phyloP scores from a whole-genome alignment of 1,140 invertebrate species.

The Drosophila kohkoa region DNA sequence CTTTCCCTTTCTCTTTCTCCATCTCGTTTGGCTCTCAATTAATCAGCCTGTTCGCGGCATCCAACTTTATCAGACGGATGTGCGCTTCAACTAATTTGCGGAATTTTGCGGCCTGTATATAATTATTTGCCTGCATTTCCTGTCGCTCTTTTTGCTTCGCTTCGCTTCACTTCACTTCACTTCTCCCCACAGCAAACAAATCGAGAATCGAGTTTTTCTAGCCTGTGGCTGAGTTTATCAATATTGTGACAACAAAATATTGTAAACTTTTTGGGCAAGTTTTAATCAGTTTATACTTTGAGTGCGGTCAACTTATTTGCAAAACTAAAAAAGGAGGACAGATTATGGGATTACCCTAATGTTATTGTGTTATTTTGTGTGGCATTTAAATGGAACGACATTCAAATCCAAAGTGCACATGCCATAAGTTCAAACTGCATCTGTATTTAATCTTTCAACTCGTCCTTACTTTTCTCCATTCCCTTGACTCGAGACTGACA shows the following conservation, averaged over 20 bases:
- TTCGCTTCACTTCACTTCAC: conserved; percentile 1
- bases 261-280: conserved; percentile 1
- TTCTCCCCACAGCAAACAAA: neutral
- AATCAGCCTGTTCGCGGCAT: conserved; percentile 47
- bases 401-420: neutral
- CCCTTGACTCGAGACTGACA: neutral
- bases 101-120: conserved; percentile 61
- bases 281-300: neutral
- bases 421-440: neutral
- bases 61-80: conserved; percentile 70
- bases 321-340: no score
- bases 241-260: neutral
- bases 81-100: conserved; percentile 74
- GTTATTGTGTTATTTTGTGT: neutral
- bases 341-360: no score
- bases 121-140: conserved; percentile 64
- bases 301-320: no score
- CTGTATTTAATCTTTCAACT: conserved; percentile 19
- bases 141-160: neutral
- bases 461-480: neutral
- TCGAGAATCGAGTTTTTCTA: neutral
- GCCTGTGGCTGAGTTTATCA: neutral
- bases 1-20: neutral
- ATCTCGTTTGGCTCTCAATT: conserved; percentile 54
- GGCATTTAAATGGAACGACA: neutral